Conservation (phyloP, 2,888 invertebrate species). For the Rhingia campestris region DNA sequence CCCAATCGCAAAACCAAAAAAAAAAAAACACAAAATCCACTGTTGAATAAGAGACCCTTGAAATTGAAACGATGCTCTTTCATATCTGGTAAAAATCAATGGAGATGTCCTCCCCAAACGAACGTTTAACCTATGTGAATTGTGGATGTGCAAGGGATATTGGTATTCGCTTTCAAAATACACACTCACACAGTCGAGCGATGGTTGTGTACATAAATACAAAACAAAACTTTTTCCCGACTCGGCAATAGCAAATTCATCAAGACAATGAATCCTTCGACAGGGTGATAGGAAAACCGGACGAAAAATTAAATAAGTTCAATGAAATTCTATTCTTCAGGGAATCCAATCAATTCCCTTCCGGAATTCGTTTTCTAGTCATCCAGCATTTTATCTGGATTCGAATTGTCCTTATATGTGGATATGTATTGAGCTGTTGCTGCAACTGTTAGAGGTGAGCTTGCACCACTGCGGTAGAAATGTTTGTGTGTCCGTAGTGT, state of each 20-base stretch:
- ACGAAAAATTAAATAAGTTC: conserved; percentile 73
- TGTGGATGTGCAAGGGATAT: conserved; percentile 20
- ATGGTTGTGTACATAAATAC: background rate
- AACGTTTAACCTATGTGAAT: conserved; percentile 8
- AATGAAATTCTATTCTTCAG: conserved; percentile 71
- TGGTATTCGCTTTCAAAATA: conserved; percentile 21
- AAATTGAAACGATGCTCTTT: conserved; percentile 52
- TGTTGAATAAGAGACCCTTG: conserved; percentile 58
- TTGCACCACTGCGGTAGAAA: background rate
- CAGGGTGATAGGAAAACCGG: conserved; percentile 39
- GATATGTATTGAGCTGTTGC: too few species aligned
- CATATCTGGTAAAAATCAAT: conserved; percentile 47
- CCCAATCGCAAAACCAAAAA: background rate
- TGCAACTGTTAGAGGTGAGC: too few species aligned
- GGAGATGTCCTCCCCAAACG: conserved; percentile 50
- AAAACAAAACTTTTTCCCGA: conserved; percentile 46
- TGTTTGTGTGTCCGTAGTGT: background rate
- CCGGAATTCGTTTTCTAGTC: conserved; percentile 68
- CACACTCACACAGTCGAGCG: conserved; percentile 9
- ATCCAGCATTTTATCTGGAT: conserved; percentile 49
- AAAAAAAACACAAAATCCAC: conserved; percentile 44
- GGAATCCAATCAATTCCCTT: conserved; percentile 74
- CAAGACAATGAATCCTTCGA: conserved; percentile 65
- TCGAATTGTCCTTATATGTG: background rate
- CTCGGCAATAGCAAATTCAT: conserved; percentile 61